Evolutionary conservation across 2,797 vertebrate genomes (phyloP), one percentile per base, ranked within the genome.

Genomic region (Clarias laeviceps): DNA sequence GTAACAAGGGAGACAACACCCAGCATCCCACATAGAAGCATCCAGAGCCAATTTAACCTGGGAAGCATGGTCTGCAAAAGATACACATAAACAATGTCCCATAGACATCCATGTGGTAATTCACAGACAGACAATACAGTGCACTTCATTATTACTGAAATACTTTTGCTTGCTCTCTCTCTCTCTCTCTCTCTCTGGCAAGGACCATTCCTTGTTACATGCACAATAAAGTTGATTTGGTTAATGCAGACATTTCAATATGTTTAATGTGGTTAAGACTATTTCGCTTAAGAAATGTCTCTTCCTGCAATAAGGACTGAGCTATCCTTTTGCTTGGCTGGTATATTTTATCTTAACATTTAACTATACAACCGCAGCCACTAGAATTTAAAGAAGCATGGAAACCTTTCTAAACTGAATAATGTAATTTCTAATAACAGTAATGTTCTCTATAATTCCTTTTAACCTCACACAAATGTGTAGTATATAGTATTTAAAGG

Each of bases 391-490:
- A 90, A 88, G 74, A 72, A 86, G 83, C 12, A 45, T 66, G 85
- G 81, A 91, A 87, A 56, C 64, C 59, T 85, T 72, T 89, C 83
- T 82, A 69, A 45, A n/a, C 32, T 22, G 37, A 82, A 92, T 94
- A 91, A 94, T 94, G 92, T 94, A 90, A 54, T 89, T 83, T 89
- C 56, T 90, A 90, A 91, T 90, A 90, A 88, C 80, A 90, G 86
- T 94, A 92, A 95, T 93, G 92, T 93, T 93, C 94, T 93, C 84
- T 88, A 90, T 91, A 90, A 90, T 84, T 89, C 86, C 68, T 73
- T 88, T 69, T 0, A 83, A 90, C 82, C 92, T 93, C 86, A 88
- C 65, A 0, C 84, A 66, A 81, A 84, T 82, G 84, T 14, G 91
- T 93, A 94, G 93, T 92, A 93, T 90, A 92, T 86, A 88, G 80